Base-by-base conservation (phyloP, 2,113 vertebrate species). In the Silurus glanis region DNA sequence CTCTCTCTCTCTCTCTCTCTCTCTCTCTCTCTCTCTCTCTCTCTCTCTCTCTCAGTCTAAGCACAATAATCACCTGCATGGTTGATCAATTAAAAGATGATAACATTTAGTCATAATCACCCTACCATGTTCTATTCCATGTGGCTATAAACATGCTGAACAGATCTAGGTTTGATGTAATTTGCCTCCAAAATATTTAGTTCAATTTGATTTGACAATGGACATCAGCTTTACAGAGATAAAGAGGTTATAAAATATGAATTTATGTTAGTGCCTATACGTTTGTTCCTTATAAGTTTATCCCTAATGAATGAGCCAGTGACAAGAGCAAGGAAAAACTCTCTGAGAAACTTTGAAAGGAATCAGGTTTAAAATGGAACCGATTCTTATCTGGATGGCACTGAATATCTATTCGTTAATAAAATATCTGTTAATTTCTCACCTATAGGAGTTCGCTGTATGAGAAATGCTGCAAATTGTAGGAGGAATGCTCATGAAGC, bases 1-100 rank as follows among this genome's bases (percentile, higher is more conserved):
- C 53, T 28, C 56, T 51, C 23, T 76, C 83, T 76, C 71, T 62
- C 55, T 75, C 83, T 84, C 83, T 75, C 69, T 75, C 55, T 84
- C 83, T 37, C 83, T 84, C 83, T 75, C 69, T 75, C 55, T 84
- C 83, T 84, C 69, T 74, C 82, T 72, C 66, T 83, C 23, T 71
- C 53, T 58, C 37, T 69, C 47, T 72, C n/a, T 58, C 51, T 58
- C 17, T 58, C 28, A 37, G 37, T 37, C 37, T 37, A 37, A 37
- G 37, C 37, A 37, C 37, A 37, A 37, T 37, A 28, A 53, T 13
- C 49, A 55, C 21, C 49, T 51, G 19, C 21, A 75, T 51, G 8
- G 19, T 74, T 19, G 16, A 12, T 74, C 37, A 5, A 66, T 28
- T 17, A 17, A 10, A 21, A 74, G 21, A 71, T 45, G 25, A 28